A percentile compares a stretch with the other conserved stretches of the same genome.
These are phyloP conservation scores for Scaptomyza parva DNA, from an alignment of 2,888 invertebrate genomes.

Conservation along the genomic window DNA sequence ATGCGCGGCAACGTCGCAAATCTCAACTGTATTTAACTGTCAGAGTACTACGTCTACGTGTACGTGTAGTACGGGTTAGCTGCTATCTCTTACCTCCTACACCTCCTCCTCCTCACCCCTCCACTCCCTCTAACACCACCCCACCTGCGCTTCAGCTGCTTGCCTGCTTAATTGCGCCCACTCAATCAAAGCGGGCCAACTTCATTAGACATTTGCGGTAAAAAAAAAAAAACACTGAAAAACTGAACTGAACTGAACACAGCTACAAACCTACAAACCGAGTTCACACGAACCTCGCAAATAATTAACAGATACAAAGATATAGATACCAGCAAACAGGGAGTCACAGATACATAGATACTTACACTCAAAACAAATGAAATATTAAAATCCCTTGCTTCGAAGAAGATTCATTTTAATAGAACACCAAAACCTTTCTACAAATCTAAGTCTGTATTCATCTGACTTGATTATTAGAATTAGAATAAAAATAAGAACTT, in stretches of 20 bases:
- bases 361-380: not conserved
- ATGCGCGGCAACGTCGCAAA: constrained; percentile 73
- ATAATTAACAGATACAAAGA: constrained; percentile 62
- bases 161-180: constrained; percentile 72
- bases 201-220: constrained; percentile 81
- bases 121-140: not conserved
- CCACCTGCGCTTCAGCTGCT: not conserved
- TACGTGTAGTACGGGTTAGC: constrained; percentile 37
- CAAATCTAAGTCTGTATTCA: too few relatives aligned
- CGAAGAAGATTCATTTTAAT: too few relatives aligned
- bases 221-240: constrained; percentile 25
- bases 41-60: too few relatives aligned
- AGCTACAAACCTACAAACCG: constrained; percentile 79
- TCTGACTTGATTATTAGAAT: too few relatives aligned
- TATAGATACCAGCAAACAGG: constrained; percentile 23
- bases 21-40: constrained; percentile 67
- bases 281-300: constrained; percentile 75
- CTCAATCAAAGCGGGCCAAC: constrained; percentile 81
- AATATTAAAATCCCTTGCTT: too few relatives aligned
- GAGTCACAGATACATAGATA: constrained; percentile 1
- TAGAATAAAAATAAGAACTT: too few relatives aligned
- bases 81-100: not conserved
- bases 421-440: too few relatives aligned
- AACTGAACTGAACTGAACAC: constrained; percentile 40
- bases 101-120: not conserved